Base-by-base conservation (phyloP, 2,797 vertebrate genomes). In the Limosa lapponica region DNA sequence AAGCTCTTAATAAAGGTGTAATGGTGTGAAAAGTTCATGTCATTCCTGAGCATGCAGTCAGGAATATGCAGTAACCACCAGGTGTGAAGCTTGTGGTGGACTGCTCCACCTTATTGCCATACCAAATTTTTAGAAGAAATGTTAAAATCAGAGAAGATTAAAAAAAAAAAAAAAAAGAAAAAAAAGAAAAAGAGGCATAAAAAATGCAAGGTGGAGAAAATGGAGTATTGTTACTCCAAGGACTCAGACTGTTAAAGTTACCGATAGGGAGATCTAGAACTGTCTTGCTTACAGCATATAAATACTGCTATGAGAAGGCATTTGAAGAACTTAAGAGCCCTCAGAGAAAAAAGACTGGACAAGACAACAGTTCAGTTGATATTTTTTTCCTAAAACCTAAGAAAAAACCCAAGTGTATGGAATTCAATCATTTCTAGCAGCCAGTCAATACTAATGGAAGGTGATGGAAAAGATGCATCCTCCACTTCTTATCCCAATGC, bases 101-200 rank as follows among this genome's bases (percentile, higher is more conserved):
- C 39, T n/a, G 15, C 3, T 41, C 10, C 16, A 37, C 8, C 5
- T 1, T 19, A 3, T 27, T 39, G 3, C 3, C 0, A 4, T 46
- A 44, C 4, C 28, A 54, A 39, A 30, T 6, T 69, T 92, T 82
- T 59, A 37, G 6, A 6, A 39, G 41, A 51, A 5, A 22, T 30
- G 1, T n/a, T 71, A 57, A 82, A 78, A 78, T 61, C 10, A 16
- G 15, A 72, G 18, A 52, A 55, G 16, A 57, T 3, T n/a, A 8
- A 67, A 6, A 49, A 46, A 52, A 55, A 46, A 48, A 48, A 48
- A 48, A 24, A 48, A 46, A 48, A 48, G 13, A 48, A 46, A 46
- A 46, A 46, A 46, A 22, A 46, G 24, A 13, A 46, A 48, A 46
- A 22, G 1, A 7, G 3, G 16, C 1, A 2, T 57, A 81, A 39